A percentile compares a stretch with the other conserved stretches of the same genome.
phyloP scores from a whole-genome alignment of 2,113 vertebrate genomes.

The Typhlomys cinereus region DNA sequence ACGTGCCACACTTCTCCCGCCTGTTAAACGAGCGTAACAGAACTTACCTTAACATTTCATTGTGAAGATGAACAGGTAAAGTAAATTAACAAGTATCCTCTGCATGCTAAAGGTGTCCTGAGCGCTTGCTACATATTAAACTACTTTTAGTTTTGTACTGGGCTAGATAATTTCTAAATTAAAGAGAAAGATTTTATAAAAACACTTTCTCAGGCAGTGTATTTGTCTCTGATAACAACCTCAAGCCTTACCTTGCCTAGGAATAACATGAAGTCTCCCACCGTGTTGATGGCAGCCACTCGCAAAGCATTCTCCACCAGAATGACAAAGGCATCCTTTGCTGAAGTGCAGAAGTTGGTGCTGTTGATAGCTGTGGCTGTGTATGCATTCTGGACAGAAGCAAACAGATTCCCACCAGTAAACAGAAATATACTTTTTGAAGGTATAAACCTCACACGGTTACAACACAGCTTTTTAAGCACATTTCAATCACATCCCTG shows the following conservation, averaged over 20 bases:
- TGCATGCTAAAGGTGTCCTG: not conserved
- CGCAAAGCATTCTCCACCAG: conserved; percentile 97
- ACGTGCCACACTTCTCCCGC: not conserved
- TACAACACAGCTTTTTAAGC: not conserved
- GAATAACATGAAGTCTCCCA: conserved; percentile 98
- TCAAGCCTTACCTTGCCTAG: conserved; percentile 93
- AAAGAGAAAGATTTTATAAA: not conserved
- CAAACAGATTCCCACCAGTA: conserved; percentile 8
- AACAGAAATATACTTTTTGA: not conserved
- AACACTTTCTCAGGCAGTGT: not conserved
- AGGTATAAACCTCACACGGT: not conserved
- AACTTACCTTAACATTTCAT: conserved; percentile 11
- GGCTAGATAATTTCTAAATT: not conserved
- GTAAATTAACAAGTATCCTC: not conserved
- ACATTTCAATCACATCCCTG: not conserved
- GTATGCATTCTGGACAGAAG: conserved; percentile 93
- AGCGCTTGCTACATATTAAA: not conserved
- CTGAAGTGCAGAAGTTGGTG: conserved; percentile 98
- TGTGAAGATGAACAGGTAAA: not conserved
- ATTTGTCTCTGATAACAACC: not conserved
- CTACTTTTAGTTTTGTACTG: conserved; percentile 5
- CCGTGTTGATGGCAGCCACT: conserved; percentile 97
- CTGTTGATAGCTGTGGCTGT: conserved; percentile 99
- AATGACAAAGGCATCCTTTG: conserved; percentile 97
- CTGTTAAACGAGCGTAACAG: conserved; percentile 1